Evolutionary conservation across 2,113 vertebrate genomes (phyloP).

Genomic region (Lepisosteus oculatus): DNA sequence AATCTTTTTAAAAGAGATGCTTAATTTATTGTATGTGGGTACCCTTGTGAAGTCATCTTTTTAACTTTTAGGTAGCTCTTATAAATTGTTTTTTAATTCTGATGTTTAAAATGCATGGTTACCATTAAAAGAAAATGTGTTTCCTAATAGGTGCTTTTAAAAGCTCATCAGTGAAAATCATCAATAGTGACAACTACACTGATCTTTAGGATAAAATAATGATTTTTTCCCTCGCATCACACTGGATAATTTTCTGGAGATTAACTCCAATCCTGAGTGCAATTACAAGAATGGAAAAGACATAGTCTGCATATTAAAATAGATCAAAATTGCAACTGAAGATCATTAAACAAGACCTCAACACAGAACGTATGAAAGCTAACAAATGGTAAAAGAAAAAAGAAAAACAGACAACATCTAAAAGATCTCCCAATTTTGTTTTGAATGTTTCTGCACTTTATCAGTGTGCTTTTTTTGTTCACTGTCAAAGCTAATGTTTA

Average conservation of each 20-base stretch:
- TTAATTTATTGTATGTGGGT: constrained; percentile 14
- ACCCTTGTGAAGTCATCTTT: constrained; percentile 23
- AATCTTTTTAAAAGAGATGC: not conserved
- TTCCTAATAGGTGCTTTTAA: constrained; percentile 9
- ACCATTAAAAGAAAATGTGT: constrained; percentile 34
- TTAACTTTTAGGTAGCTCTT: constrained; percentile 21
- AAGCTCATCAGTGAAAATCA: constrained; percentile 10
- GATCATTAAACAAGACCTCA: not conserved
- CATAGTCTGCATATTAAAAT: constrained; percentile 26
- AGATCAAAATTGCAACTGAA: not conserved
- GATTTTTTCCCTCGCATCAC: constrained; percentile 24
- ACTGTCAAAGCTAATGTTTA: no score
- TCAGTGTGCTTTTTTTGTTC: no score
- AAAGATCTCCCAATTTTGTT: not conserved
- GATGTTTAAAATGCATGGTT: constrained; percentile 19
- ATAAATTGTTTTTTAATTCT: constrained; percentile 44
- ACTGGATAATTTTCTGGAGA: constrained; percentile 39
- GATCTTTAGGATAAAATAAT: constrained; percentile 39
- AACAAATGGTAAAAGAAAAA: not conserved
- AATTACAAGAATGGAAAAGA: constrained; percentile 26
- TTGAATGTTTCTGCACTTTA: no score
- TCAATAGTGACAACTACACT: constrained; percentile 1
- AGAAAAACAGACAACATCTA: not conserved
- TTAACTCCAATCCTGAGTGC: constrained; percentile 30
- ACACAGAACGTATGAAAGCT: not conserved